phyloP scores from a whole-genome alignment of 2,888 invertebrate genomes.

The Oscheius sp. region DNA sequence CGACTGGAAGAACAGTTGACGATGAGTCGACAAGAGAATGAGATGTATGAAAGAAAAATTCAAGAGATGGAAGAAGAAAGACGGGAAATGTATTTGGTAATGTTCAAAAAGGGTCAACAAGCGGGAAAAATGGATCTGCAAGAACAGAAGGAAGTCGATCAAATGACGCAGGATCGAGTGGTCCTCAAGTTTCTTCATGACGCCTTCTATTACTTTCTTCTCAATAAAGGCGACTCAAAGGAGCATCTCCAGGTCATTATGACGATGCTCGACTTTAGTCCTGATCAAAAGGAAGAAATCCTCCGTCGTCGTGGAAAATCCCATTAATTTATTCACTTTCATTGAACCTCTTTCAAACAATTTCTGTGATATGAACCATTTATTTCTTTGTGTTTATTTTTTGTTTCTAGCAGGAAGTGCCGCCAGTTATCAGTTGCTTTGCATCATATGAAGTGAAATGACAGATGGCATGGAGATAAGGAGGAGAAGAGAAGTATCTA shows the following conservation, averaged over 20 bases:
- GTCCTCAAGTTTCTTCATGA: slow-evolving; percentile 90
- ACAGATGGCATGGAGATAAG: background rate
- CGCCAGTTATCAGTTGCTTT: slow-evolving; percentile 2
- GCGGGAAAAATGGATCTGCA: slow-evolving; percentile 60
- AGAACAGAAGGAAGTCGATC: slow-evolving; percentile 52
- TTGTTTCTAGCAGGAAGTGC: background rate
- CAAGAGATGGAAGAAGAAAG: slow-evolving; percentile 65
- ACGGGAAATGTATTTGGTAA: slow-evolving; percentile 67
- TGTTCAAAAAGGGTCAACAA: slow-evolving; percentile 70
- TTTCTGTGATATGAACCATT: slow-evolving; percentile 14
- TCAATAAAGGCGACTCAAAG: slow-evolving; percentile 83
- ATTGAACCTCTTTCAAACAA: background rate
- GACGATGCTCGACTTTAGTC: slow-evolving; percentile 79
- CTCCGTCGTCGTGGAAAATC: slow-evolving; percentile 21
- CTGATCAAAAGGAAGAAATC: slow-evolving; percentile 65
- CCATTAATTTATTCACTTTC: slow-evolving; percentile 19
- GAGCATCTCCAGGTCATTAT: slow-evolving; percentile 89
- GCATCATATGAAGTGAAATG: slow-evolving; percentile 20
- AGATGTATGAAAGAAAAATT: slow-evolving; percentile 68
- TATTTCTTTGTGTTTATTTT: too few relatives aligned
- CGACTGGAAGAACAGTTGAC: slow-evolving; percentile 50
- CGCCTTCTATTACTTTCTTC: slow-evolving; percentile 89
- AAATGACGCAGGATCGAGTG: slow-evolving; percentile 82
- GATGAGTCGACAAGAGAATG: slow-evolving; percentile 56
- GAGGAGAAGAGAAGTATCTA: background rate